Base-by-base conservation (phyloP, 2,113 vertebrate genomes). In the Ceratotherium simum region DNA sequence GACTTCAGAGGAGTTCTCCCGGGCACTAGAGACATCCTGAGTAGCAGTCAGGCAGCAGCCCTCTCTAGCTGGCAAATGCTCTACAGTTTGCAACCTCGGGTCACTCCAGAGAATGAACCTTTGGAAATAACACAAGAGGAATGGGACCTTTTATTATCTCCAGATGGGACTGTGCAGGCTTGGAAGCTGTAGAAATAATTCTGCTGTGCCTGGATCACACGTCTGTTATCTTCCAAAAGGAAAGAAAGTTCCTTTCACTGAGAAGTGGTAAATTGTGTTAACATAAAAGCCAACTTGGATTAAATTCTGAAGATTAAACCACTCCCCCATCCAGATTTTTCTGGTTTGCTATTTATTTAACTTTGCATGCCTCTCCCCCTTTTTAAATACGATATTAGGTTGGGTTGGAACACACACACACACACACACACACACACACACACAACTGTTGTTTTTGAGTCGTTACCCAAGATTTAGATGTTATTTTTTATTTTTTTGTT, bases 141-240 rank as follows among this genome's bases (percentile, higher is more conserved):
- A 95, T 69, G 69, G 58, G 39, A 60, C 31, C 73, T 91, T 95
- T 91, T 90, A 91, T 97, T 70, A 83, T 90, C 70, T 98, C 83
- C 95, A 96, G 94, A 92, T 93, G 92, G 95, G 39, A 78, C 20
- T 88, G n/a, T 56, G 58, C 46, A 76, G 94, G 4, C 87, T 80
- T 84, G 84, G 78, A 91, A 84, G 23, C 72, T 73, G 65, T 54
- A 60, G 79, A 96, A 97, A 67, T 84, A 81, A 46, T 83, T 67
- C n/a, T 36, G 21, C 20, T 89, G 29, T 93, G 84, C 56, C 31
- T 54, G 48, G 60, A 60, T 94, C 84, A 67, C 8, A 64, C 27
- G 82, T 60, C n/a, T 48, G 3, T 95, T 84, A 94, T 69, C 96
- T 96, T 85, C 48, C 67, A 72, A 96, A 97, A 90, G 81, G 88